A percentile compares a stretch with the other conserved stretches of the same genome.
phyloP scores from a whole-genome alignment of 2,888 invertebrate species.

The Altica lythri region DNA sequence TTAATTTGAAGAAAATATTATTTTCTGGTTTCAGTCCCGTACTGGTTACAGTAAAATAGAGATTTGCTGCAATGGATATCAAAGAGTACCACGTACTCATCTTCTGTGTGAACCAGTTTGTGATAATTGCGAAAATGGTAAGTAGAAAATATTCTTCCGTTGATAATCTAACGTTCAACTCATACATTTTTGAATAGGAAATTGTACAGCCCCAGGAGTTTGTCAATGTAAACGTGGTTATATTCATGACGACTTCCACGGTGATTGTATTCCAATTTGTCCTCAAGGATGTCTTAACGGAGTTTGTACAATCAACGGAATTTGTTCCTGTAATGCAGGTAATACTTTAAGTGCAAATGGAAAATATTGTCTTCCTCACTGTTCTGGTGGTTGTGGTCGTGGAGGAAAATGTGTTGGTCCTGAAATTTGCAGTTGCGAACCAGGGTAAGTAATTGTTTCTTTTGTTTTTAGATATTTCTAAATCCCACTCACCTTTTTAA shows the following conservation, averaged over 20 bases:
- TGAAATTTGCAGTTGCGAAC: conserved; percentile 65
- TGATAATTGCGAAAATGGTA: conserved; percentile 70
- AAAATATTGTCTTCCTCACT: conserved; percentile 66
- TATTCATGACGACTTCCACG: conserved; percentile 59
- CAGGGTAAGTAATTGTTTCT: conserved; percentile 59
- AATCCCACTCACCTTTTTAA: too few relatives aligned
- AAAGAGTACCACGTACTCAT: conserved; percentile 63
- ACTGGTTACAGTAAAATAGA: conserved; percentile 68
- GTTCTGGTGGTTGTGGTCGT: conserved; percentile 60
- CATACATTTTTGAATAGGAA: conserved; percentile 33
- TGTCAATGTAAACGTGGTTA: conserved; percentile 69
- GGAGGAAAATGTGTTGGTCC: conserved; percentile 63
- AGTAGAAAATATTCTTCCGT: conserved; percentile 7
- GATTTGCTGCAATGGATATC: conserved; percentile 75
- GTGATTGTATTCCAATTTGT: conserved; percentile 67
- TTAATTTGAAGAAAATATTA: not conserved
- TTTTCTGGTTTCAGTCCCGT: conserved; percentile 58
- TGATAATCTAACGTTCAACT: not conserved
- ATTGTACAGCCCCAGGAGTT: conserved; percentile 67
- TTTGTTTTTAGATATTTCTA: too few relatives aligned
- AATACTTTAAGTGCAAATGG: conserved; percentile 62
- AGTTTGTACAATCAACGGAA: conserved; percentile 63
- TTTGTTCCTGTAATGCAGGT: conserved; percentile 68
- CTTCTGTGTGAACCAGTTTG: conserved; percentile 67
- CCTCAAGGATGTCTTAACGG: conserved; percentile 73